Conservation (phyloP, 2,797 vertebrate species). For the Anableps anableps region DNA sequence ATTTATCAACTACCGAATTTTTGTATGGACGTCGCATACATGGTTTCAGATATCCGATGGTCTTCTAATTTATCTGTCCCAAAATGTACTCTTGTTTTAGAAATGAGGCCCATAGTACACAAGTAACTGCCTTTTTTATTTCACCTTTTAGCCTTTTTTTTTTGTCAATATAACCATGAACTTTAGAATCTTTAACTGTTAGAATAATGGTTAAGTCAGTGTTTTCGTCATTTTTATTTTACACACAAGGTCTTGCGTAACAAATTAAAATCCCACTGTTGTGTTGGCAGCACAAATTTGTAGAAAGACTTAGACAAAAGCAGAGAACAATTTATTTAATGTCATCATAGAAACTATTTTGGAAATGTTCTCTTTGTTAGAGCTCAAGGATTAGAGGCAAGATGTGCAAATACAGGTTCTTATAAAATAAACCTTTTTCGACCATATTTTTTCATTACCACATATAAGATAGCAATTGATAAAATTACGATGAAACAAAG, state of each 20-base stretch:
- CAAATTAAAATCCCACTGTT: neutral
- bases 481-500: neutral
- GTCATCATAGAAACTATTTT: neutral
- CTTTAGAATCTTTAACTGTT: neutral
- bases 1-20: too few relatives aligned
- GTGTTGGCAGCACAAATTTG: neutral
- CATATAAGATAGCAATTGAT: neutral
- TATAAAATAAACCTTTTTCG: neutral
- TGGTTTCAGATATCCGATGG: too few relatives aligned
- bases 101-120: neutral
- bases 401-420: neutral
- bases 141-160: neutral
- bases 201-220: too few relatives aligned
- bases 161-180: neutral
- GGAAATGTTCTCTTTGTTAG: neutral
- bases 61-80: too few relatives aligned
- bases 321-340: neutral
- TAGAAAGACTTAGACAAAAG: neutral
- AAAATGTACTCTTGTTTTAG: too few relatives aligned
- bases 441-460: neutral
- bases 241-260: neutral
- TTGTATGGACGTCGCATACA: too few relatives aligned
- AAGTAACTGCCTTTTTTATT: neutral
- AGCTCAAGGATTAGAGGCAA: neutral
- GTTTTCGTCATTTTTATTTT: too few relatives aligned